Conservation (phyloP, 2,113 vertebrate species). For the Tragelaphus imberbis region DNA sequence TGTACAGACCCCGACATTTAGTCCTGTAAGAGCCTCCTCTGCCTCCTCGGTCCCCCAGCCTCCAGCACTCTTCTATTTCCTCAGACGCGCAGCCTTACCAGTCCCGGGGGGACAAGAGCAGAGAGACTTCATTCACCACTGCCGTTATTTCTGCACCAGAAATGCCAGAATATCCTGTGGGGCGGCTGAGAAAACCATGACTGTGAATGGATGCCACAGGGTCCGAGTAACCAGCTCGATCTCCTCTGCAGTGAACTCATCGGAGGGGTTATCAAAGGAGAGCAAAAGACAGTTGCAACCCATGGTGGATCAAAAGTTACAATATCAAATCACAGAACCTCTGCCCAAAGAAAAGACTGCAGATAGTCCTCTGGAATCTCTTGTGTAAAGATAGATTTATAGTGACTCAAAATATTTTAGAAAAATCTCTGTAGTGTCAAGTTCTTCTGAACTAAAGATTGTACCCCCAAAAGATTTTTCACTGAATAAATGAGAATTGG, state of each 20-base stretch:
- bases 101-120: background rate
- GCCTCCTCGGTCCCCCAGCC: background rate
- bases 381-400: slow-evolving; percentile 78
- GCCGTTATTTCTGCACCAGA: slow-evolving; percentile 16
- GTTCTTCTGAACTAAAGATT: slow-evolving; percentile 76
- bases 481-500: slow-evolving; percentile 80
- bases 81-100: slow-evolving; percentile 11
- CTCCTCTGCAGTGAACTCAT: background rate
- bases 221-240: slow-evolving; percentile 13
- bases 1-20: slow-evolving; percentile 8
- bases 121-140: slow-evolving; percentile 7
- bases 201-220: background rate
- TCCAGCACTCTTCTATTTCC: background rate
- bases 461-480: slow-evolving; percentile 78
- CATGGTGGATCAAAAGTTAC: slow-evolving; percentile 45
- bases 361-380: slow-evolving; percentile 76
- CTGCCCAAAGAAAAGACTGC: slow-evolving; percentile 64
- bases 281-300: slow-evolving; percentile 56
- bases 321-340: slow-evolving; percentile 41
- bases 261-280: background rate
- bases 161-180: background rate
- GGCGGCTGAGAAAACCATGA: background rate
- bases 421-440: slow-evolving; percentile 74
- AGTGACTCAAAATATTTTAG: slow-evolving; percentile 73
- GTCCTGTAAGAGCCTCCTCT: background rate